These are phyloP conservation scores for Tetrao urogallus DNA, from an alignment of 2,113 vertebrate genomes.

Conservation along the genomic window DNA sequence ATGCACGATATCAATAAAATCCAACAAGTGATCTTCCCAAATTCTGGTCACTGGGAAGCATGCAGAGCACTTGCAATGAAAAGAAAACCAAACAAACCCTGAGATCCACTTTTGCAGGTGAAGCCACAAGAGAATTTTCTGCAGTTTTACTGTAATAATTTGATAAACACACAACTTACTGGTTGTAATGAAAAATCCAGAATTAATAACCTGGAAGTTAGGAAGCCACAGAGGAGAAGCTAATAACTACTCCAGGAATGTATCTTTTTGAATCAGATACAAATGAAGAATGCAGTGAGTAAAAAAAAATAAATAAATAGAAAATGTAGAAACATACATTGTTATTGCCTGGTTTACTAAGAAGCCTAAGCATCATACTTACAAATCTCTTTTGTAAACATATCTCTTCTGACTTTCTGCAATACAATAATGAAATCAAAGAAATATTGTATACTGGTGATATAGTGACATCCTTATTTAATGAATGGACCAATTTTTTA, in stretches of 20 bases:
- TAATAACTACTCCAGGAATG: neutral
- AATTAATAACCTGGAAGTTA: conserved; percentile 40
- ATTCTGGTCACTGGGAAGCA: conserved; percentile 1
- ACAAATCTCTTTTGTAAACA: neutral
- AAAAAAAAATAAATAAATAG: neutral
- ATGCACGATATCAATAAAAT: neutral
- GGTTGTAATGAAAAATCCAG: conserved; percentile 22
- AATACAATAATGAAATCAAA: conserved; percentile 1
- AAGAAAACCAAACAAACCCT: neutral
- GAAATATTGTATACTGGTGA: neutral
- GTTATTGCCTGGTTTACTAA: neutral
- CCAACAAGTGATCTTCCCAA: conserved; percentile 43
- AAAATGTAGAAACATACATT: neutral
- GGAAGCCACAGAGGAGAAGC: neutral
- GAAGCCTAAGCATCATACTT: neutral
- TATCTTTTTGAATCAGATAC: neutral
- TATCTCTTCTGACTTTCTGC: neutral
- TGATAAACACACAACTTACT: neutral
- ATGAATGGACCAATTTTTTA: neutral
- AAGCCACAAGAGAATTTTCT: neutral
- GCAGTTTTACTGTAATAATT: neutral
- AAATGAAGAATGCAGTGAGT: neutral
- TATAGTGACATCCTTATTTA: neutral
- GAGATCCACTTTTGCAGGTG: neutral
- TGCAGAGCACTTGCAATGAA: neutral